Base-by-base conservation (phyloP, 2,888 invertebrate species). In the Arge pagana region DNA sequence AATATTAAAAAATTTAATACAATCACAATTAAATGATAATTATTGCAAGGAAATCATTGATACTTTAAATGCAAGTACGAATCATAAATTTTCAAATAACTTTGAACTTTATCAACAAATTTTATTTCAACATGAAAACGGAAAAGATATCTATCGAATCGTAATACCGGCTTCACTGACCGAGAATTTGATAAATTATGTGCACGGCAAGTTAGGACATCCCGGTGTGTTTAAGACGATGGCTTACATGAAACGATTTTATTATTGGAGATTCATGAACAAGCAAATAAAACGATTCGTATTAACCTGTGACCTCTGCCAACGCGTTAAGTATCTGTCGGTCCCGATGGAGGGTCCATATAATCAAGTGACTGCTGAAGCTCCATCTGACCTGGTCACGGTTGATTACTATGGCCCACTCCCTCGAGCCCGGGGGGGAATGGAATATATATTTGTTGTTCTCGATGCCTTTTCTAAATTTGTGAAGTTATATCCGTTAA, bases 281-380 rank as follows among this genome's bases (percentile, higher is more conserved):
- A 24, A 42, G 19, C 45, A 51, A 3, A 21, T 55, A 8, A 57
- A 57, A 24, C 28, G 23, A 11, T 45, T 30, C 18, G 33, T 54
- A n/a, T 15, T 33, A 8, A 21, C 50, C 10, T 61, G 61, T 26
- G 57, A 60, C 35, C 16, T 61, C 3, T 62, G 61, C 41, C 59
- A 63, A 30, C 55, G 55, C 23, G 8, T 15, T 6, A 48, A 53
- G 28, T 39, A 40, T 41, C 16, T 39, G 4, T 40, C 19, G 8
- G 19, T 31, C 5, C 28, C 8, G 21, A 52, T 39, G 40, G 45
- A 45, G n/a, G 41, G 48, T 3, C 40, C 33, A 40, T 48, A 48
- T 48, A 30, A 36, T 3, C 16, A 39, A 19, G 40, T 52, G 15
- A 21, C 16, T 6, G 10, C 48, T 8, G 30, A 37, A 4, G 13